Evolutionary conservation across 2,113 vertebrate species (phyloP), one percentile per base, ranked within the genome.

Genomic region (Alethe diademata): DNA sequence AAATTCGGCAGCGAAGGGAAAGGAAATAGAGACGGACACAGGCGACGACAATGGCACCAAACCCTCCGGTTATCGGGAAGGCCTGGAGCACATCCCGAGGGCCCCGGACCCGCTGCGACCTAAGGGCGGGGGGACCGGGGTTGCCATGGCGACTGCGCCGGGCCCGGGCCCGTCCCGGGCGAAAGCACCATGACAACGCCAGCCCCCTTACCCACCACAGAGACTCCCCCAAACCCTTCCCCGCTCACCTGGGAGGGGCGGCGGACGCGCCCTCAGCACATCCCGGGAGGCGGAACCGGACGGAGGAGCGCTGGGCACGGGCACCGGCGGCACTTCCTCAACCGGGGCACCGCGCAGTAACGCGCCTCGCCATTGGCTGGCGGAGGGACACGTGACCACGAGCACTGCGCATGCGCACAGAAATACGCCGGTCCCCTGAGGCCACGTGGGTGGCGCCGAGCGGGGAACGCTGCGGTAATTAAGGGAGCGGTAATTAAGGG

Each of bases 211-310:
- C 11, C 53, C 47, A 36, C 9, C 70, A 7, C 28, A 17, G 19
- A 29, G 24, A 19, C 15, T 26, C 11, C 19, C 18, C 28, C 8
- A 5, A 2, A 5, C 3, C 2, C 3, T 6, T 5, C 47, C 11
- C 22, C 17, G 54, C 78, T 82, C 14, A 90, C 87, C 87, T 82
- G 54, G 62, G 78, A 75, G 62, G 87, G 87, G 87, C 87, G 78
- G 87, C 87, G 78, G 87, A 47, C 87, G 78, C 87, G 87, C 87
- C 87, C 87, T 90, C 87, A 90, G 87, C 87, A 48, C 87, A 90
- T 90, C 70, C 87, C 87, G 78, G 67, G 78, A 16, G 74, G 78
- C 78, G 70, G 78, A 45, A 74, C 53, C 54, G 70, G 70, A 57
- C 78, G n/a, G 8, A 12, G 10, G 18, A n/a, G n/a, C 76, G 43